A percentile compares a stretch with the other conserved stretches of the same genome.
phyloP scores from a whole-genome alignment of 2,888 invertebrate genomes.

The Drosophila paramelanica region DNA sequence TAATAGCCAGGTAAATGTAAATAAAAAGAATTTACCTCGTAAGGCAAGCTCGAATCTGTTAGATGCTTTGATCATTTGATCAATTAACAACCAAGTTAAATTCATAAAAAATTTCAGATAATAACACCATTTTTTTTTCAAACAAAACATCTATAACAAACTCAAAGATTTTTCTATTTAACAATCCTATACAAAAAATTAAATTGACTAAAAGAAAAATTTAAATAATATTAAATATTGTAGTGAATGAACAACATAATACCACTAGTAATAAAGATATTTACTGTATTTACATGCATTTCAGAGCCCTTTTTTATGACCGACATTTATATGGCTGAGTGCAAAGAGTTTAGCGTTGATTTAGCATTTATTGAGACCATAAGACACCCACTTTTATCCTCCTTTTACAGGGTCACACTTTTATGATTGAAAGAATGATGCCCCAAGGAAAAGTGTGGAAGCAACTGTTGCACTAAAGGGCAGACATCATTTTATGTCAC shows the following conservation, averaged over 20 bases:
- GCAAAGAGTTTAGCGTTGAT: background rate
- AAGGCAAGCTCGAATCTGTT: background rate
- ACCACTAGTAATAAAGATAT: no score
- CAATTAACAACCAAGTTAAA: background rate
- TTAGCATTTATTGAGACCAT: background rate
- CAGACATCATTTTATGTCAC: slow-evolving; percentile 27
- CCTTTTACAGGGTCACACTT: slow-evolving; percentile 36
- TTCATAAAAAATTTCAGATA: background rate
- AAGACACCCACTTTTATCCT: slow-evolving; percentile 5
- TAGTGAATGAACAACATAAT: no score
- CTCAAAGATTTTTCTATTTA: no score
- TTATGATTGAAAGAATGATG: slow-evolving; percentile 20
- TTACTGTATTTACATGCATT: background rate
- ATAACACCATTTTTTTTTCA: background rate
- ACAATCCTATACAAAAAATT: no score
- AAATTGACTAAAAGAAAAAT: no score
- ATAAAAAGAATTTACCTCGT: background rate
- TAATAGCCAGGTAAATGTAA: slow-evolving; percentile 18
- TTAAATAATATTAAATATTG: no score
- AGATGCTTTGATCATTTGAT: no score
- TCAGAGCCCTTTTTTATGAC: background rate
- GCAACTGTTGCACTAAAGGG: slow-evolving; percentile 39
- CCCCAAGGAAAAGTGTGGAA: background rate
- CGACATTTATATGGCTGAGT: background rate
- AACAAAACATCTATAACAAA: no score